Percentiles rank a stretch among this genome's conserved stretches.
Conservation (phyloP, 2,888 invertebrate species). For the Campoplex capitator region DNA sequence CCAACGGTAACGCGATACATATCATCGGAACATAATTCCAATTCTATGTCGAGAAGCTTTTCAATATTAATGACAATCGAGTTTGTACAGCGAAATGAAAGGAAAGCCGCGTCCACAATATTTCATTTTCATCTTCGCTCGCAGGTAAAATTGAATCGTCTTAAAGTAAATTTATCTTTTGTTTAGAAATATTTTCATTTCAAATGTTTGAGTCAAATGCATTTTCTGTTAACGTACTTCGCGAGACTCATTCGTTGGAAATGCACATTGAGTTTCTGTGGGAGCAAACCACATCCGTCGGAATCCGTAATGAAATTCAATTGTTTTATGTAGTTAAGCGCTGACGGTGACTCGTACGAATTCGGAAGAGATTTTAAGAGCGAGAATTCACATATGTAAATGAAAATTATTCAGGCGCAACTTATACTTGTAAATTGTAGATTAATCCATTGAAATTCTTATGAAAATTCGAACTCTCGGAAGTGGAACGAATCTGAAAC, state of each 20-base stretch:
- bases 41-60: slow-evolving; percentile 29
- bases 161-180: not conserved
- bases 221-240: not conserved
- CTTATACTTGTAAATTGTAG: slow-evolving; percentile 1
- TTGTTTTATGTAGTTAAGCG: not conserved
- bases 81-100: not conserved
- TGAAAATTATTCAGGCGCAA: slow-evolving; percentile 5
- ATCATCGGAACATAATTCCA: slow-evolving; percentile 27
- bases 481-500: not conserved
- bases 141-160: not conserved
- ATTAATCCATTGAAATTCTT: not conserved
- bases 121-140: not conserved
- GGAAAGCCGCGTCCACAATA: not conserved
- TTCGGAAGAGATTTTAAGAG: not conserved
- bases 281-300: not conserved
- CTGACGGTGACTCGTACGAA: not conserved
- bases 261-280: slow-evolving; percentile 3
- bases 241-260: slow-evolving; percentile 16
- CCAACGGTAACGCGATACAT: slow-evolving; percentile 18
- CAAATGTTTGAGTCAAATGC: slow-evolving; percentile 4
- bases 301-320: slow-evolving; percentile 47
- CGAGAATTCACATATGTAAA: not conserved
- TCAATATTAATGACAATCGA: slow-evolving; percentile 17
- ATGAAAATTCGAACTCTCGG: not conserved
- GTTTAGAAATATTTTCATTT: slow-evolving; percentile 38